A percentile compares a stretch with the other conserved stretches of the same genome.
These are phyloP conservation scores for Etia nguti DNA, from an alignment of 2,113 vertebrate genomes.

Conservation along the genomic window DNA sequence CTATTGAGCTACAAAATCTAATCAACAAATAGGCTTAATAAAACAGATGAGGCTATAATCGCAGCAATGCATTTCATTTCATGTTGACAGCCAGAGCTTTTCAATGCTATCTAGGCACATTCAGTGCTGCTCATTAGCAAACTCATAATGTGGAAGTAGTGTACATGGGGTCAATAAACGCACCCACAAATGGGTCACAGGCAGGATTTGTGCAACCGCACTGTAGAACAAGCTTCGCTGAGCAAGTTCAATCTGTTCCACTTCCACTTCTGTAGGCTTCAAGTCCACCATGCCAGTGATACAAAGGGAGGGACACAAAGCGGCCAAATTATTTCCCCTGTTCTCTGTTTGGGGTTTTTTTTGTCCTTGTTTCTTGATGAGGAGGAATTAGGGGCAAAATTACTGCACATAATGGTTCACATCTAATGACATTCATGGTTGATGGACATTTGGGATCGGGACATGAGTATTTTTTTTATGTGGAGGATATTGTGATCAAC, in stretches of 20 bases:
- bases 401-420: slow-evolving; percentile 21
- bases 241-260: slow-evolving; percentile 52
- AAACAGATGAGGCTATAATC: neutral
- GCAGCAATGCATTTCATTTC: neutral
- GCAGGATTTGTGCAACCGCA: slow-evolving; percentile 13
- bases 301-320: slow-evolving; percentile 38
- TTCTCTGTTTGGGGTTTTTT: neutral
- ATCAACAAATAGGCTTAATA: neutral
- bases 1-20: neutral
- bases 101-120: neutral
- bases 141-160: neutral
- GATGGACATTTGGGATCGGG: slow-evolving; percentile 4
- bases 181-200: slow-evolving; percentile 40
- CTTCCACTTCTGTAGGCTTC: slow-evolving; percentile 53
- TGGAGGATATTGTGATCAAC: neutral
- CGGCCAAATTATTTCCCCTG: slow-evolving; percentile 19
- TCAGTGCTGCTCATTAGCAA: slow-evolving; percentile 32
- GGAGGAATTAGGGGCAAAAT: slow-evolving; percentile 40
- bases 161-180: slow-evolving; percentile 18
- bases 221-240: slow-evolving; percentile 47
- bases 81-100: neutral
- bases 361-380: slow-evolving; percentile 43
- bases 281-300: neutral
- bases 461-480: neutral
- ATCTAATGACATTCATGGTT: neutral